These are phyloP conservation scores for Pseudobourletiella spinata DNA, from an alignment of 1,140 invertebrate species.

Conservation along the genomic window DNA sequence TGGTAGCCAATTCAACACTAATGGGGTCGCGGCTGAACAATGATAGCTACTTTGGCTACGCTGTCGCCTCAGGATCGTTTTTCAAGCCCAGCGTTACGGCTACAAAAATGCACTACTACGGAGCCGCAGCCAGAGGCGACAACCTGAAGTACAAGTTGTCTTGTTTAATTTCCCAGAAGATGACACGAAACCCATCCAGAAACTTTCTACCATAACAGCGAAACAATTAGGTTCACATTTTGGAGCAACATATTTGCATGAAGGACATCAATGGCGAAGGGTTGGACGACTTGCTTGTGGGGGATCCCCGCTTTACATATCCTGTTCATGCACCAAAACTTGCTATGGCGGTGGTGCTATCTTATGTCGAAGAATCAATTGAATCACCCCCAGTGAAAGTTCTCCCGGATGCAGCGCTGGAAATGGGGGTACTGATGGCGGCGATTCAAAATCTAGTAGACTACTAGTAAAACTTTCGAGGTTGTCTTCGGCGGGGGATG, in stretches of 20 bases:
- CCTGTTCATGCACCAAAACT: no score
- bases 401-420: no score
- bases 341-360: no score
- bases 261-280: constrained; percentile 63
- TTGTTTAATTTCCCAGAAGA: constrained; percentile 22
- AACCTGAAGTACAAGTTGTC: constrained; percentile 20
- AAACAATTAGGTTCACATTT: constrained; percentile 21
- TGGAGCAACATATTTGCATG: constrained; percentile 55
- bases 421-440: no score
- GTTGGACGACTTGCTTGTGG: constrained; percentile 43
- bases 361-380: no score
- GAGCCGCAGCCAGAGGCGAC: constrained; percentile 19
- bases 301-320: constrained; percentile 43
- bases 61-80: constrained; percentile 31
- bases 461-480: no score
- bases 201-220: background rate
- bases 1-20: background rate
- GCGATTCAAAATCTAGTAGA: no score
- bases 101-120: constrained; percentile 26
- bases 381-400: no score
- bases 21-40: background rate
- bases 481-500: no score
- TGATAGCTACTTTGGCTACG: constrained; percentile 21
- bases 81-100: background rate
- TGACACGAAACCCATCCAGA: background rate